Evolutionary conservation across 2,113 vertebrate genomes (phyloP), one percentile per base, ranked within the genome.

Genomic region (Hemichromis elongatus): DNA sequence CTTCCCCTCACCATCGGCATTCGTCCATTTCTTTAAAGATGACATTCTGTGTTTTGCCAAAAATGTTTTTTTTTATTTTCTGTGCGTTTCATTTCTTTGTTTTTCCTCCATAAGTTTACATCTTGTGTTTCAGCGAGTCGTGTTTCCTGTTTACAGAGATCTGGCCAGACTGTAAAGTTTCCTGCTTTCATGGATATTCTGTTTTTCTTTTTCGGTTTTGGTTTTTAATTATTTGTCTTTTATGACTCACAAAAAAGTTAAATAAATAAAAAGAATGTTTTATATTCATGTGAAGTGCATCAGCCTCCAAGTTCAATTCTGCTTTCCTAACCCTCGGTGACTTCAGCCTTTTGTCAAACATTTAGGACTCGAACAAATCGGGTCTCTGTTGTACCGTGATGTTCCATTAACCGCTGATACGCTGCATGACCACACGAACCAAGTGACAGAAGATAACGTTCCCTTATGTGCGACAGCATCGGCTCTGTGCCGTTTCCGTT

Each of bases 41-140:
- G 92, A 94, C 92, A 92, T 93, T 94, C 92, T 83, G 18, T 53
- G 13, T 86, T 84, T 68, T 84, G 35, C 66, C 79, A 75, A 54
- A 78, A 88, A 42, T 81, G 19, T 61, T 40, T 70, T 18, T 24
- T 35, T n/a, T n/a, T n/a, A n/a, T 83, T 45, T 82, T 16, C 5
- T 53, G 28, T 1, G n/a, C 10, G 3, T 70, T 19, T 57, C 37
- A 50, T 54, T 79, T 57, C 5, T 75, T 18, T 3, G 33, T 24
- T 1, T 77, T 19, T 45, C 18, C 9, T 40, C 11, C n/a, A 9
- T 54, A 2, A 14, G 33, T 40, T 45, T 16, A 11, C 3, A 2
- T 16, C 10, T 13, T 56, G 53, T 70, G 4, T 54, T 56, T 57
- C 21, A 63, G 50, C 12, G 2, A 55, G 53, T 26, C 9, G 4